These are phyloP conservation scores for Laspeyria flexula DNA, from an alignment of 2,888 invertebrate species.

Conservation along the genomic window DNA sequence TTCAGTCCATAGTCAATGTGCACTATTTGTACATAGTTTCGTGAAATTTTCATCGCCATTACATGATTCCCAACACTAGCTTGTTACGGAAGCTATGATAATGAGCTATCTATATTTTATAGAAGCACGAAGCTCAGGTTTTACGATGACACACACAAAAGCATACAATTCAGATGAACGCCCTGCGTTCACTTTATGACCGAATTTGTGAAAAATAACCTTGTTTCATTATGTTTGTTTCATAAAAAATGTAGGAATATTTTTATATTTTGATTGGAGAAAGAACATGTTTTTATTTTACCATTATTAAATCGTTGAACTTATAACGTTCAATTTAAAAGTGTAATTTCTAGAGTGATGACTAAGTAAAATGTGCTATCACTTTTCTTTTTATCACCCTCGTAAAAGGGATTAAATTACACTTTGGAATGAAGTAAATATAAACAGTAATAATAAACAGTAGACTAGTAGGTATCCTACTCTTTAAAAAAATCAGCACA, in stretches of 20 bases:
- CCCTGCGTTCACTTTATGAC: neutral
- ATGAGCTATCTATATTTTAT: slow-evolving; percentile 52
- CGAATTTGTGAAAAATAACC: neutral
- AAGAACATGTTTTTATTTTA: too few species aligned
- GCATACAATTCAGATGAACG: slow-evolving; percentile 26
- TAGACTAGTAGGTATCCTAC: too few species aligned
- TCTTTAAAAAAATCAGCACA: too few species aligned
- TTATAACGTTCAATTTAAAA: too few species aligned
- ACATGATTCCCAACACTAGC: slow-evolving; percentile 15
- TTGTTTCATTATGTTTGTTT: neutral
- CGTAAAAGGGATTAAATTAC: too few species aligned
- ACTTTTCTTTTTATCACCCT: too few species aligned
- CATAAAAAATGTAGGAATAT: neutral
- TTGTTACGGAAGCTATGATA: slow-evolving; percentile 34
- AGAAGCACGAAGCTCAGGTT: slow-evolving; percentile 35
- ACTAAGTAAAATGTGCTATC: too few species aligned
- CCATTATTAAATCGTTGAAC: too few species aligned
- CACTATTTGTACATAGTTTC: neutral
- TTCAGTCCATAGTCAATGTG: too few species aligned
- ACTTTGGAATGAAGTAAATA: too few species aligned
- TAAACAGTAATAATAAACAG: too few species aligned
- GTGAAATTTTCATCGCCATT: slow-evolving; percentile 20
- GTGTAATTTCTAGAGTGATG: too few species aligned
- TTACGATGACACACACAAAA: slow-evolving; percentile 33
- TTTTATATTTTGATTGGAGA: neutral